These are phyloP conservation scores for Heliconius hortense DNA, from an alignment of 2,888 invertebrate species.

Conservation along the genomic window DNA sequence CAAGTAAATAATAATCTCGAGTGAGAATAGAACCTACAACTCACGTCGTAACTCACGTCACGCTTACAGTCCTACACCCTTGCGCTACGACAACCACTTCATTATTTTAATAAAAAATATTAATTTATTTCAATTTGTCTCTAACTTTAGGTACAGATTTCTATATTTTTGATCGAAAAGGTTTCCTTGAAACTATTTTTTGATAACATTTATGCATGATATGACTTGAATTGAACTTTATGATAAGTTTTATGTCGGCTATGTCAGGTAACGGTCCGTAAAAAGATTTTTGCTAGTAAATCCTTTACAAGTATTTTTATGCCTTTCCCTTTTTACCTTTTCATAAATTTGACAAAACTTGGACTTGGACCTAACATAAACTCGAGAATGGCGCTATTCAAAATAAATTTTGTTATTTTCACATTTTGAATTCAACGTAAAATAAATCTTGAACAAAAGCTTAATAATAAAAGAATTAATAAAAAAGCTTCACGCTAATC, in stretches of 20 bases:
- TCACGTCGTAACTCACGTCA: too few species aligned
- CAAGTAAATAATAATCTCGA: too few species aligned
- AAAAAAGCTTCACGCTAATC: not conserved
- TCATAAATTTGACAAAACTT: slow-evolving; percentile 18
- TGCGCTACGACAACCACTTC: not conserved
- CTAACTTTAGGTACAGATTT: not conserved
- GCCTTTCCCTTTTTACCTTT: slow-evolving; percentile 20
- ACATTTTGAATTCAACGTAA: not conserved
- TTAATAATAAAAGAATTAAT: too few species aligned
- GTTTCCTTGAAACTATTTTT: slow-evolving; percentile 14
- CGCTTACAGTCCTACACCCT: too few species aligned
- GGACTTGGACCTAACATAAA: slow-evolving; percentile 4
- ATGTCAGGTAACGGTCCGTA: slow-evolving; percentile 28
- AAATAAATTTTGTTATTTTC: not conserved
- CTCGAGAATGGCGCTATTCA: not conserved
- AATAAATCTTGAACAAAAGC: not conserved
- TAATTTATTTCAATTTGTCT: not conserved
- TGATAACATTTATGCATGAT: slow-evolving; percentile 32
- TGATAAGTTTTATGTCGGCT: slow-evolving; percentile 36
- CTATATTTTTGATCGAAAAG: slow-evolving; percentile 7
- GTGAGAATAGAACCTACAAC: too few species aligned
- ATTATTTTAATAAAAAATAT: not conserved
- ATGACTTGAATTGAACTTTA: slow-evolving; percentile 37
- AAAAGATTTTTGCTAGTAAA: slow-evolving; percentile 29
- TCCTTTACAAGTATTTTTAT: slow-evolving; percentile 28